Evolutionary conservation across 2,888 invertebrate genomes (phyloP).

Genomic region (Euzetes globulus): DNA sequence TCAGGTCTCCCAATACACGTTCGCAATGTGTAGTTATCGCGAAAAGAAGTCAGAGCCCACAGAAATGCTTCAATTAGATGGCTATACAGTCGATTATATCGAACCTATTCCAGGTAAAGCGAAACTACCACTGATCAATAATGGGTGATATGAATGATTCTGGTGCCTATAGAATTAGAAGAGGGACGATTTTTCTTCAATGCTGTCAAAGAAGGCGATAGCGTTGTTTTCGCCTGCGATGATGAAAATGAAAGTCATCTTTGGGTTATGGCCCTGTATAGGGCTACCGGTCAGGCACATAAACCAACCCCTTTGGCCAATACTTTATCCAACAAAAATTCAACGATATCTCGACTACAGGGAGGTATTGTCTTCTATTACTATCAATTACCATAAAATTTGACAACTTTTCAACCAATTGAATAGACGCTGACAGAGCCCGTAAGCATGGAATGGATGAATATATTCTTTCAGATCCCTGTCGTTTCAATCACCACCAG

Average conservation of each 20-base stretch:
- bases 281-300: constrained; percentile 99
- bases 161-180: constrained; percentile 35
- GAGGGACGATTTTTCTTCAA: constrained; percentile 83
- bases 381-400: neutral
- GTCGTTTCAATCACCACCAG: constrained; percentile 89
- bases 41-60: constrained; percentile 99
- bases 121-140: too few relatives aligned
- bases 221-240: constrained; percentile 87
- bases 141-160: too few relatives aligned
- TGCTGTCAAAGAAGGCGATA: constrained; percentile 96
- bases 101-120: constrained; percentile 82
- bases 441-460: constrained; percentile 99
- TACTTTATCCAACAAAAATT: constrained; percentile 67
- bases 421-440: constrained; percentile 62
- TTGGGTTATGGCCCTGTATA: constrained; percentile 98
- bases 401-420: constrained; percentile 2
- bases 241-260: constrained; percentile 96
- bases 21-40: constrained; percentile 98
- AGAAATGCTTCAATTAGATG: constrained; percentile 99
- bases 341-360: constrained; percentile 76
- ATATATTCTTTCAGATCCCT: constrained; percentile 97
- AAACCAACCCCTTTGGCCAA: constrained; percentile 85
- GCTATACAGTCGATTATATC: constrained; percentile 97
- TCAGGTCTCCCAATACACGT: constrained; percentile 95
- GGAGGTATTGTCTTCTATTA: constrained; percentile 58